Evolutionary conservation across 2,888 invertebrate genomes (phyloP).

Genomic region (Podabrus alpinus): DNA sequence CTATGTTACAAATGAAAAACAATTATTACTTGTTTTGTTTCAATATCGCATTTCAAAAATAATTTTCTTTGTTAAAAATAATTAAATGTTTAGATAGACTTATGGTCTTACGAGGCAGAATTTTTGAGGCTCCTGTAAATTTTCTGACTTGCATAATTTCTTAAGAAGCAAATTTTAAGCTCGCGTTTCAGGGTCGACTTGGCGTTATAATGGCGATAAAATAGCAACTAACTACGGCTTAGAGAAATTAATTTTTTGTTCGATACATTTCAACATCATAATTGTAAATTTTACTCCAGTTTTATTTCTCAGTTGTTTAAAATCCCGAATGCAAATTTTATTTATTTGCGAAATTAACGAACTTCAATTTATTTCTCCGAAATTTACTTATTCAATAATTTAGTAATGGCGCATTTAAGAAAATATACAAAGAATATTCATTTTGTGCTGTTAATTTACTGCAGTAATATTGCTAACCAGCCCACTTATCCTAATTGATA

Average conservation of each 20-base stretch:
- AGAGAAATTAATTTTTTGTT: not conserved
- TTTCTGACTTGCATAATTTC: too few relatives aligned
- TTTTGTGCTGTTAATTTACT: not conserved
- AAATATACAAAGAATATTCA: not conserved
- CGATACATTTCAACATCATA: not conserved
- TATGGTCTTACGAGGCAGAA: too few relatives aligned
- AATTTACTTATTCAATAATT: not conserved
- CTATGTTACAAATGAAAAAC: not conserved
- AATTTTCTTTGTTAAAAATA: not conserved
- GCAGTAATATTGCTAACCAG: not conserved
- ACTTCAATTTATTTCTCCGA: not conserved
- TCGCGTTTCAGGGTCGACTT: too few relatives aligned
- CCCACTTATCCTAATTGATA: not conserved
- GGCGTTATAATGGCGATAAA: too few relatives aligned
- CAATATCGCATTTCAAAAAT: not conserved
- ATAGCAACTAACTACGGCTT: too few relatives aligned
- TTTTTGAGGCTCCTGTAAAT: too few relatives aligned
- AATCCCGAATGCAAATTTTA: not conserved
- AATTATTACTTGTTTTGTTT: not conserved
- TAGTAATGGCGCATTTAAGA: not conserved
- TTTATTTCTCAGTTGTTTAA: not conserved
- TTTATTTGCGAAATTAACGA: not conserved
- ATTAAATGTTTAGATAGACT: too few relatives aligned
- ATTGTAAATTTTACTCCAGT: not conserved
- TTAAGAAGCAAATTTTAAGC: too few relatives aligned